Evolutionary conservation across 2,888 invertebrate species (phyloP), one percentile per base, ranked within the genome.

Genomic region (Pyrgus malvae): DNA sequence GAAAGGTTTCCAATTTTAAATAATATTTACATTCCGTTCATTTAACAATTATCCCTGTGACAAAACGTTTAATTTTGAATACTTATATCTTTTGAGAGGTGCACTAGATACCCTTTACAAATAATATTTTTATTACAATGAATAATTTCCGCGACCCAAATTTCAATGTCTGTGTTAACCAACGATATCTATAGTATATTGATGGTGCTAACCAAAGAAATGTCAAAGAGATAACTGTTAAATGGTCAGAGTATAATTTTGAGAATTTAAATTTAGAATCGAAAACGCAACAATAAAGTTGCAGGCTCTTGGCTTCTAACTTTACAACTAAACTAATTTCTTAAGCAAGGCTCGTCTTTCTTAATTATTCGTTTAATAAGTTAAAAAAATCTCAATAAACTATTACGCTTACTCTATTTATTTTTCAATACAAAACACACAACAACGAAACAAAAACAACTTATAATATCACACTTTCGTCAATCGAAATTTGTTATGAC

Each of bases 281-380:
- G 65, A 66, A 70, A 71, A 66, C 25, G 66, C 70, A 69, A 66
- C 64, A 80, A 76, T 71, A 72, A 73, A 58, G 48, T 60, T 54
- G 65, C 57, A 56, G 53, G 49, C 70, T 73, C 73, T 72, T 70
- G 66, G 78, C 80, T 76, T 79, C 83, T 83, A 83, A 79, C 74
- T 75, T 70, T 77, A 83, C 70, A 80, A 79, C 87, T 90, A 87
- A 83, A 78, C 84, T 89, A 88, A 78, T 75, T 61, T 79, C 78
- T 76, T 88, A 90, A 90, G 89, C 89, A 88, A 88, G 85, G 89
- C 87, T 86, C 89, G 89, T 89, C 89, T 90, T 87, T 90, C 80
- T 83, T 83, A 83, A 76, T 80, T 83, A 85, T 80, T 79, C 78
- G 72, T 80, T 86, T 74, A 88, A 90, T 87, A 86, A 89, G 83